Evolutionary conservation across 1,140 invertebrate genomes (phyloP).

Genomic region (Mylabris phalerata): DNA sequence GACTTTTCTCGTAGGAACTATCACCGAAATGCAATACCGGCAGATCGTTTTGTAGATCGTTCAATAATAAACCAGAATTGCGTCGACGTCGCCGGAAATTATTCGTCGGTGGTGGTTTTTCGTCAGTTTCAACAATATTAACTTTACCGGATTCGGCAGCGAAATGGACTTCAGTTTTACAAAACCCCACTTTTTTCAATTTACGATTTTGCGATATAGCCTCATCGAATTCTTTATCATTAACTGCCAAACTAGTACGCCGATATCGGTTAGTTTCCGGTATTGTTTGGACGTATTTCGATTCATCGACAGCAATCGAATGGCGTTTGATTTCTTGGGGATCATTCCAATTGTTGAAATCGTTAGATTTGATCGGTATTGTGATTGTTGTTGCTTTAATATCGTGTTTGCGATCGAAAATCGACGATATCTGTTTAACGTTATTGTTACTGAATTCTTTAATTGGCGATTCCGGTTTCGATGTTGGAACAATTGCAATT

Average conservation of each 20-base stretch:
- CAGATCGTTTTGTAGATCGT: conserved; percentile 37
- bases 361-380: conserved; percentile 31
- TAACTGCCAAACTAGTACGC: conserved; percentile 42
- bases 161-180: conserved; percentile 80
- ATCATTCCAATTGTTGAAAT: conserved; percentile 29
- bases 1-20: conserved; percentile 44
- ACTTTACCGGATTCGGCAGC: conserved; percentile 74
- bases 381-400: conserved; percentile 34
- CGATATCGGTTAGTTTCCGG: conserved; percentile 29
- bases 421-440: conserved; percentile 27
- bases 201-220: conserved; percentile 41
- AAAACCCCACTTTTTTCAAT: conserved; percentile 73
- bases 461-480: conserved; percentile 20
- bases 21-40: conserved; percentile 50
- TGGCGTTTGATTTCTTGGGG: conserved; percentile 45
- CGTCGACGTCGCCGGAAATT: conserved; percentile 62
- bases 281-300: conserved; percentile 43
- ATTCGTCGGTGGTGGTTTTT: conserved; percentile 73
- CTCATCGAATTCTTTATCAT: conserved; percentile 34
- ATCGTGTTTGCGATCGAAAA: conserved; percentile 24
- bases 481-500: conserved; percentile 40
- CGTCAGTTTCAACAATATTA: conserved; percentile 80
- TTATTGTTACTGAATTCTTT: conserved; percentile 18
- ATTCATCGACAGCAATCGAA: conserved; percentile 52
- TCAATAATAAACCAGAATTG: conserved; percentile 28